These are phyloP conservation scores for Eidolon dupreanum DNA, from an alignment of 2,797 vertebrate species.

Conservation along the genomic window DNA sequence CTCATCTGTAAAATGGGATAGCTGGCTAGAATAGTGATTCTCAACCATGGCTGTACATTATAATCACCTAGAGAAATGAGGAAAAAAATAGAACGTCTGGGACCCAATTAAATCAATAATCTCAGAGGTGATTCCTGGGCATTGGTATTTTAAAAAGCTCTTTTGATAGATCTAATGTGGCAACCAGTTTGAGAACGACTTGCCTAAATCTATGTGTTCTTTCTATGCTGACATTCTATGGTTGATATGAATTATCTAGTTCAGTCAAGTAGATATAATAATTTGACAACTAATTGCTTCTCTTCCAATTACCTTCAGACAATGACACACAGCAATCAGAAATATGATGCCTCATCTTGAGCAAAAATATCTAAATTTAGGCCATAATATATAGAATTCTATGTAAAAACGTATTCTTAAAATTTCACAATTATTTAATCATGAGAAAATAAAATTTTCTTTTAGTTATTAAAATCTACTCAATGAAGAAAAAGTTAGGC, in stretches of 20 bases:
- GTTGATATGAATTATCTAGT: background rate
- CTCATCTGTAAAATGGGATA: background rate
- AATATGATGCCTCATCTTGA: background rate
- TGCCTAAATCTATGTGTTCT: background rate
- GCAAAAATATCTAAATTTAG: background rate
- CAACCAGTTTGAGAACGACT: background rate
- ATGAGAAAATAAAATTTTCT: background rate
- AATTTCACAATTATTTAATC: background rate
- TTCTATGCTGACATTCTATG: background rate
- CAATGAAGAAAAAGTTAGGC: background rate
- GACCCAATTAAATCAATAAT: background rate
- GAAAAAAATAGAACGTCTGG: background rate
- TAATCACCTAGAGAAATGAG: background rate
- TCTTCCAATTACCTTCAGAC: background rate
- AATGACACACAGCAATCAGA: background rate
- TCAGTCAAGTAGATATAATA: background rate
- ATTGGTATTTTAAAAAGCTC: background rate
- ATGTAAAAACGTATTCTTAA: conserved; percentile 7
- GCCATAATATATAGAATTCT: background rate
- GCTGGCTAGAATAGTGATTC: background rate
- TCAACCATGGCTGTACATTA: background rate
- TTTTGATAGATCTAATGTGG: background rate
- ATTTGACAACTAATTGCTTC: background rate
- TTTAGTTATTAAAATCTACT: conserved; percentile 22
- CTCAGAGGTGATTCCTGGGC: background rate